phyloP scores from a whole-genome alignment of 2,888 invertebrate genomes.

The Stenolophus ochropezus region DNA sequence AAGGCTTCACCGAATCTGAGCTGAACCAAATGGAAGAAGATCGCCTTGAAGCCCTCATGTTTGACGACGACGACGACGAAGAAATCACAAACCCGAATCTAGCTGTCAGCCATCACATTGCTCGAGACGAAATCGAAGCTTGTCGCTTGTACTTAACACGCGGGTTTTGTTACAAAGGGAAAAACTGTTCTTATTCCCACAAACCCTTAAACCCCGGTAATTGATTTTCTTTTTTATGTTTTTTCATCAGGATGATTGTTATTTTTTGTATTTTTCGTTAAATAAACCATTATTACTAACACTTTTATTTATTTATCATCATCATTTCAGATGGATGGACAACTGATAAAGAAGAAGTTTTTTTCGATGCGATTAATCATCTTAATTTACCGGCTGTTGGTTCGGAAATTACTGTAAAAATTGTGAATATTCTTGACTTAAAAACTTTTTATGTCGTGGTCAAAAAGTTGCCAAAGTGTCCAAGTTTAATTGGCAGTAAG shows the following conservation, averaged over 20 bases:
- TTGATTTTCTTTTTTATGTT: slow-evolving; percentile 16
- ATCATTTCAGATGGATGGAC: slow-evolving; percentile 55
- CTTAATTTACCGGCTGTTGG: slow-evolving; percentile 26
- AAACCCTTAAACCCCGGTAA: slow-evolving; percentile 53
- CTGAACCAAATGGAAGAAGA: slow-evolving; percentile 28
- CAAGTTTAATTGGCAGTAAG: slow-evolving; percentile 25
- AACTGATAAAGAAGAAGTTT: slow-evolving; percentile 51
- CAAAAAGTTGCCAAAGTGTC: slow-evolving; percentile 36
- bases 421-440: slow-evolving; percentile 39
- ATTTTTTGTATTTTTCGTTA: not conserved
- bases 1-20: slow-evolving; percentile 35
- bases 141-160: slow-evolving; percentile 25
- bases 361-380: slow-evolving; percentile 44
- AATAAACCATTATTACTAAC: not conserved
- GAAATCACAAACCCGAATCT: slow-evolving; percentile 47
- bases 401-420: slow-evolving; percentile 27
- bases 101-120: slow-evolving; percentile 47
- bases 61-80: slow-evolving; percentile 26
- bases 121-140: slow-evolving; percentile 44
- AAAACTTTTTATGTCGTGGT: slow-evolving; percentile 48
- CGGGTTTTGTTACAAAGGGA: slow-evolving; percentile 50
- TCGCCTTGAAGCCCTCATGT: slow-evolving; percentile 25
- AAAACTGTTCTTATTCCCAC: slow-evolving; percentile 44
- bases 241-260: not conserved
- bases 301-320: not conserved